Conservation (phyloP, 92 coral and sea anemone species). For the Heliopora coerulea region DNA sequence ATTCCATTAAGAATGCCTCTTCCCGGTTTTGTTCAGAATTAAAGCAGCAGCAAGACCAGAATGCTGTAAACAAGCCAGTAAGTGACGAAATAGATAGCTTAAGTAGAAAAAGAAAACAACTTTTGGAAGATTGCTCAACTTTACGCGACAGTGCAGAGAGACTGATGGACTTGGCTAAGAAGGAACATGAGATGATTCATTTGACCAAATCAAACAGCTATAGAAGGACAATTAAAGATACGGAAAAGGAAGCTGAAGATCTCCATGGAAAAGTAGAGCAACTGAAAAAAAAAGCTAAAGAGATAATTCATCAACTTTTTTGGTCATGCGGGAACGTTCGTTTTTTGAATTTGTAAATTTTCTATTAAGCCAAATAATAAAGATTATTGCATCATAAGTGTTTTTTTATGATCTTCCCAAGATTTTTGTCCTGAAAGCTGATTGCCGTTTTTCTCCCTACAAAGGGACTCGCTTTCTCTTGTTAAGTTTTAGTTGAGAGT, state of each 20-base stretch:
- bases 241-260: conserved; percentile 39
- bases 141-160: conserved; percentile 68
- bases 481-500: no score
- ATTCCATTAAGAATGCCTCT: conserved; percentile 64
- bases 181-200: conserved; percentile 61
- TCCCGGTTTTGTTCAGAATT: conserved; percentile 52
- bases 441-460: no score
- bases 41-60: conserved; percentile 52
- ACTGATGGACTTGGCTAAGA: conserved; percentile 62
- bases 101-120: conserved; percentile 49
- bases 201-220: conserved; percentile 67
- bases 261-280: no score
- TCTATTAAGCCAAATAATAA: no score
- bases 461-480: no score
- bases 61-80: conserved; percentile 51
- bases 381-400: no score
- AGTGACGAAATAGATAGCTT: conserved; percentile 55
- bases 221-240: conserved; percentile 61
- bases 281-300: no score
- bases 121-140: conserved; percentile 54
- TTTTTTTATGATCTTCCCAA: no score
- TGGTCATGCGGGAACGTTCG: no score
- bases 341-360: no score
- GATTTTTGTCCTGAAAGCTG: no score
- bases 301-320: no score